These are phyloP conservation scores for Drosophila tanythrix DNA, from an alignment of 2,888 invertebrate genomes.

Conservation along the genomic window DNA sequence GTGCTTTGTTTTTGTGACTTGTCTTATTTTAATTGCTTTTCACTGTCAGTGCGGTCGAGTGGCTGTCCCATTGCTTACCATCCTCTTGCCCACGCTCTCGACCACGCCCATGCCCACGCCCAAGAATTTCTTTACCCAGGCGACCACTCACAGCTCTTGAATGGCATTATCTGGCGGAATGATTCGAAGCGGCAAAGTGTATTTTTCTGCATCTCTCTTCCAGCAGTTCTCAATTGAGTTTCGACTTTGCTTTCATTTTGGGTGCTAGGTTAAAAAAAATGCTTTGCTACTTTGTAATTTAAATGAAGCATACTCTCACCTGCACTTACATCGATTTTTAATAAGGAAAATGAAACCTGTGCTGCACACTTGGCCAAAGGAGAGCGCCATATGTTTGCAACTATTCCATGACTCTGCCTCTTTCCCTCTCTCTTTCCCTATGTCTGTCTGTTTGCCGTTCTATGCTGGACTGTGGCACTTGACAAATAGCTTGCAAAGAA, in stretches of 20 bases:
- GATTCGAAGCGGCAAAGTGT: slow-evolving; percentile 17
- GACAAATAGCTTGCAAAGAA: slow-evolving; percentile 58
- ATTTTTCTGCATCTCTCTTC: slow-evolving; percentile 5
- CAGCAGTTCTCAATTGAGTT: slow-evolving; percentile 38
- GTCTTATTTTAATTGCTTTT: slow-evolving; percentile 73
- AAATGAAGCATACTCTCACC: slow-evolving; percentile 50
- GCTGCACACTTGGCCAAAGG: slow-evolving; percentile 55
- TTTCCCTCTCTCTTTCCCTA: background rate
- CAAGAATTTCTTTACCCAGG: slow-evolving; percentile 1
- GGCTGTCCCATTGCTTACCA: slow-evolving; percentile 24
- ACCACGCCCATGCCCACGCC: background rate
- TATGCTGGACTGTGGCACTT: slow-evolving; percentile 52
- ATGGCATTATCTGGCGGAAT: slow-evolving; percentile 29
- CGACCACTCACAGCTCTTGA: slow-evolving; percentile 16
- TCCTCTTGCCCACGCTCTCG: slow-evolving; percentile 9
- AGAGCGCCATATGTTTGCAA: slow-evolving; percentile 47
- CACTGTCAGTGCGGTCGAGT: slow-evolving; percentile 66
- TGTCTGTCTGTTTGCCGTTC: slow-evolving; percentile 16
- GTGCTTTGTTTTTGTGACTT: slow-evolving; percentile 32
- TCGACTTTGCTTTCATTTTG: slow-evolving; percentile 15
- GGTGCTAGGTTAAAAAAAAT: slow-evolving; percentile 38
- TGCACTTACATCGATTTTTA: slow-evolving; percentile 37
- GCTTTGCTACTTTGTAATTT: slow-evolving; percentile 46
- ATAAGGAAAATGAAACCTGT: slow-evolving; percentile 71
- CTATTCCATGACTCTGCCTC: slow-evolving; percentile 4